phyloP scores from a whole-genome alignment of 1,140 invertebrate genomes.

The Trachymyrmex septentrionalis region DNA sequence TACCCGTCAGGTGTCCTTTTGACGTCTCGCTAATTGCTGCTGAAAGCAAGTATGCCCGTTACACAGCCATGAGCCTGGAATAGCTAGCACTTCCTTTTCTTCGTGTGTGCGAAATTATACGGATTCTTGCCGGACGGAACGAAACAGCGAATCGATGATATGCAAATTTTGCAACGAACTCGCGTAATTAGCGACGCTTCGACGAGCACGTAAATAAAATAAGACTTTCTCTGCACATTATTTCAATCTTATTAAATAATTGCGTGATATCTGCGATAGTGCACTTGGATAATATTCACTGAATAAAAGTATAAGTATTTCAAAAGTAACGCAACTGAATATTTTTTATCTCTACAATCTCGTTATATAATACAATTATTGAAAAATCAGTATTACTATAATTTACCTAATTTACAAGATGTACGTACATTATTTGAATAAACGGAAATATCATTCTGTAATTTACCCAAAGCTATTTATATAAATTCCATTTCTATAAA shows the following conservation, averaged over 20 bases:
- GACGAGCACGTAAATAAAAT: conserved; percentile 40
- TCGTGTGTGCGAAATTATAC: conserved; percentile 33
- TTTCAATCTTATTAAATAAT: conserved; percentile 36
- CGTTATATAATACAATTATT: background rate
- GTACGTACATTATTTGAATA: background rate
- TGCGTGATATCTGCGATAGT: background rate
- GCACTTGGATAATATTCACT: background rate
- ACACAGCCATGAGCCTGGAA: conserved; percentile 52
- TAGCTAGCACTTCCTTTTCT: conserved; percentile 27
- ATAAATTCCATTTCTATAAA: no score
- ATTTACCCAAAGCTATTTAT: background rate
- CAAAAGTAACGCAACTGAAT: background rate
- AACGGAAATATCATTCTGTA: background rate
- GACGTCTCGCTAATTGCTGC: conserved; percentile 79
- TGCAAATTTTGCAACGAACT: conserved; percentile 32
- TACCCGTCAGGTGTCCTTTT: conserved; percentile 77
- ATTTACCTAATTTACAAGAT: background rate
- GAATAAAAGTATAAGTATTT: conserved; percentile 42
- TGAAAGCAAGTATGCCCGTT: conserved; percentile 70
- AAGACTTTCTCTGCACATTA: conserved; percentile 51
- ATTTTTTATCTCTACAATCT: background rate
- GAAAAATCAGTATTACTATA: background rate
- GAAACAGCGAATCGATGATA: conserved; percentile 40
- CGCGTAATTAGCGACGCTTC: conserved; percentile 58
- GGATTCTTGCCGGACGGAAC: conserved; percentile 33